These are phyloP conservation scores for Coptotermes formosanus DNA, from an alignment of 1,140 invertebrate genomes.

Conservation along the genomic window DNA sequence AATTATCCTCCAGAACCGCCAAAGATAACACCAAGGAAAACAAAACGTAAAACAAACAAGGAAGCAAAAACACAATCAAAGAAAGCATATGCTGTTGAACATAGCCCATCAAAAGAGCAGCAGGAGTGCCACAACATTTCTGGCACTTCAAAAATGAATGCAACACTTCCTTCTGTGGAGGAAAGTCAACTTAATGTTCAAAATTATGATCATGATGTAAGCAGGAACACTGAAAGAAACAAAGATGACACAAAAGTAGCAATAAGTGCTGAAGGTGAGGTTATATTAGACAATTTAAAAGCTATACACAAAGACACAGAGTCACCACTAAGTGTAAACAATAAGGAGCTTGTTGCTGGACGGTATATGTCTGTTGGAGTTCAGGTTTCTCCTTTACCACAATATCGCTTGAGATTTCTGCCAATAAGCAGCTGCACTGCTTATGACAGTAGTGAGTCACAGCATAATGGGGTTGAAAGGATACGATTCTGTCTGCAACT, in stretches of 20 bases:
- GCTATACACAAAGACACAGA: not conserved
- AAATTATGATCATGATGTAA: not conserved
- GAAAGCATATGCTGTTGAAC: not conserved
- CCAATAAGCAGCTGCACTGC: conserved; percentile 37
- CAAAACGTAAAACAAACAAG: not conserved
- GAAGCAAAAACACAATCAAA: not conserved
- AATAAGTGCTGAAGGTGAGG: not conserved
- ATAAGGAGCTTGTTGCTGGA: not conserved
- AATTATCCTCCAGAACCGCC: not conserved
- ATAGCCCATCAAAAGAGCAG: not conserved
- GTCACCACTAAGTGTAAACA: not conserved
- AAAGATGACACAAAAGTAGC: not conserved
- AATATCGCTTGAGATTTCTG: conserved; percentile 32
- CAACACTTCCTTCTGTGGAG: not conserved
- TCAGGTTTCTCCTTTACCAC: conserved; percentile 23
- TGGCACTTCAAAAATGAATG: not conserved
- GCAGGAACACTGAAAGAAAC: not conserved
- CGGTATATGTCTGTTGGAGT: conserved; percentile 11
- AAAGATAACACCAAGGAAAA: not conserved
- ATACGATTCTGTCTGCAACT: conserved; percentile 39
- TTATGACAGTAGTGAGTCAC: not conserved
- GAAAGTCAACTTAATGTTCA: conserved; percentile 3
- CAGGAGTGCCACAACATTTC: not conserved
- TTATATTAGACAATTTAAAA: not conserved
- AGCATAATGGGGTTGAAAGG: conserved; percentile 31